Base-by-base conservation (phyloP, 2,888 invertebrate genomes). In the Hydrotaea cyrtoneurina region DNA sequence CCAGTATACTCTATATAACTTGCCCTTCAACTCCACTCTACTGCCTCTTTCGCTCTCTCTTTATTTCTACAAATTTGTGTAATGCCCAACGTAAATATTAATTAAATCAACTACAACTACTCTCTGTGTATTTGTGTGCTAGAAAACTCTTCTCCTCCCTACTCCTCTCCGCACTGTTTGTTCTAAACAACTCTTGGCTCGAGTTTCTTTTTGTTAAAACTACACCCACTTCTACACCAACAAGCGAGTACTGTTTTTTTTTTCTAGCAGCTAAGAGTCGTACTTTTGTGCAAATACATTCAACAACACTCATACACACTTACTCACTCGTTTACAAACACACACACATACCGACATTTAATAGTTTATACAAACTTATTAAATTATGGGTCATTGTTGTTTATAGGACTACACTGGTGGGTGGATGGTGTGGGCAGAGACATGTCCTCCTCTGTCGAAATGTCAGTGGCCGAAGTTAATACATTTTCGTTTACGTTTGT, bases 371-470 rank as follows among this genome's bases (percentile, higher is more conserved):
- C n/a, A 64, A 64, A 36, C 36, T 36, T 66, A 39, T 66, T 39
- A 43, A 66, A 66, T 66, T 66, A 21, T 66, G 13, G 66, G 39
- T 75, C 55, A 55, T 69, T 76, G 62, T 64, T 57, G 15, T 62
- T 59, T 31, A 31, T 31, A 31, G 31, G 31, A 31, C 31, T 31
- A 2, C 31, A 31, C 7, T n/a, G 21, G 13, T 57, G 43, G 21
- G 21, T 21, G 21, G 21, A 26, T 15, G 23, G 7, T 3, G 13
- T 31, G 31, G 2, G 31, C 31, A 2, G 31, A 7, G 31, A 7
- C 31, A 4, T 31, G 2, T 31, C 31, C 31, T 36, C 3, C 59
- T 59, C 50, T 31, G 4, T 46, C 46, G 21, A 21, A 21, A 21
- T 21, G 55, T 21, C 5, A 8, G 55, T 55, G 19, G 2, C 19